Base-by-base conservation (phyloP, 2,113 vertebrate genomes). In the Heteronetta atricapilla region DNA sequence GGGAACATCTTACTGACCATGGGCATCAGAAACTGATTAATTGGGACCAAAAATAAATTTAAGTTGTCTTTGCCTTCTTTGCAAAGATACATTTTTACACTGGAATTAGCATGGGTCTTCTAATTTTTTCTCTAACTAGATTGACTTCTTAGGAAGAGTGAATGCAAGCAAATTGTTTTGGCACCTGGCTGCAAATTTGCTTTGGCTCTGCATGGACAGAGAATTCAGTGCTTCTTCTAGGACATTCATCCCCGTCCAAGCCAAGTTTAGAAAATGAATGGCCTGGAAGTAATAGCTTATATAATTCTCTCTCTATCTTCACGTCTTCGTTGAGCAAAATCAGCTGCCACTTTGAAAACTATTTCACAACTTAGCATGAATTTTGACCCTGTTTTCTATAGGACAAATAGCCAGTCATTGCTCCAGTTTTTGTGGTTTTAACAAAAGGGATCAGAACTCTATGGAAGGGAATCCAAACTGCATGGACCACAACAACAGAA, bases 271-370 rank as follows among this genome's bases (percentile, higher is more conserved):
- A 64, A 82, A 28, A 86, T 72, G 64, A 94, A 34, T 59, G 52
- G 76, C n/a, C 80, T 46, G 86, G 80, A 93, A 96, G 46, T 94
- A 96, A 94, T 83, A 25, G 31, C 52, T 86, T 94, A 94, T 62
- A 78, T 63, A 92, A 62, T 84, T n/a, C n/a, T 88, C 58, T 87
- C 82, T 82, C 64, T 89, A 52, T 36, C n/a, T 31, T 66, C 18
- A 66, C 29, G 63, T 88, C 62, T 83, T 88, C 44, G 26, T 25
- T 86, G 56, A 84, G 48, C 25, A 93, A 84, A 95, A 91, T 82
- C 89, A 92, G 73, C 62, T 91, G 84, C 23, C 1, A 1, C 42
- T 94, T 75, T 89, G 62, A 81, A 84, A 87, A 23, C 33, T 64
- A 29, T 68, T 89, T 94, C 33, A 68, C 76, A 0, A 72, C 22